These are phyloP conservation scores for Elachura formosa DNA, from an alignment of 2,113 vertebrate genomes.

Conservation along the genomic window DNA sequence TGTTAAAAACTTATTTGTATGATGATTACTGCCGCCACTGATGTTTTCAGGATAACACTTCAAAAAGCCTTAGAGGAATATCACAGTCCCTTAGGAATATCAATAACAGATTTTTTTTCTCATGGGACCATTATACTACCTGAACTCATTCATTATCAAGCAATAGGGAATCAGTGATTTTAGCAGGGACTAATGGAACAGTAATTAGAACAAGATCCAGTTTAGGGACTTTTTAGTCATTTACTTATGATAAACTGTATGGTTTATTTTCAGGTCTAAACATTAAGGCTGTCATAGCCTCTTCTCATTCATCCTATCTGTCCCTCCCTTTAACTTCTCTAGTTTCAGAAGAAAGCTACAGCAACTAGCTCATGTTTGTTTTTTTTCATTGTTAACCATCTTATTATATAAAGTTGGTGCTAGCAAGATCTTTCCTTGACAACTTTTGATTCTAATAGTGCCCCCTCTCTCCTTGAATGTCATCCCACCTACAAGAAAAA, in stretches of 20 bases:
- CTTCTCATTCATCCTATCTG: not conserved
- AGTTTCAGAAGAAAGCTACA: conserved; percentile 29
- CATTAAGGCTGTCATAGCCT: not conserved
- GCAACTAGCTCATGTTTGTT: conserved; percentile 17
- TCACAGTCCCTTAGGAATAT: not conserved
- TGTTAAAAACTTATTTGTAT: not conserved
- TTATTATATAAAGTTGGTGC: conserved; percentile 23
- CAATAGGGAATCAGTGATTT: not conserved
- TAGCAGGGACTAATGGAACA: conserved; percentile 4
- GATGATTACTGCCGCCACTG: not conserved
- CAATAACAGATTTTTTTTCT: not conserved
- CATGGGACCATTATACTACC: not conserved
- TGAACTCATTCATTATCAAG: conserved; percentile 39
- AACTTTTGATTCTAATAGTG: conserved; percentile 33
- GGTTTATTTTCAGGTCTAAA: conserved; percentile 34
- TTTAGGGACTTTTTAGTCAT: not conserved
- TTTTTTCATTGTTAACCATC: not conserved
- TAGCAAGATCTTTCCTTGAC: conserved; percentile 42
- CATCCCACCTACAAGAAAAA: conserved; percentile 21
- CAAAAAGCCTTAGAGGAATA: not conserved
- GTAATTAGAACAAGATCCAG: conserved; percentile 29
- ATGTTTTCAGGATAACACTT: not conserved
- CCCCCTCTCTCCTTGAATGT: not conserved
- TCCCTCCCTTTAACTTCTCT: not conserved
- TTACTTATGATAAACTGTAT: not conserved